Evolutionary conservation across 37 sponge, comb jelly and placozoan species (phyloP).

Genomic region (Ephydatia muelleri): DNA sequence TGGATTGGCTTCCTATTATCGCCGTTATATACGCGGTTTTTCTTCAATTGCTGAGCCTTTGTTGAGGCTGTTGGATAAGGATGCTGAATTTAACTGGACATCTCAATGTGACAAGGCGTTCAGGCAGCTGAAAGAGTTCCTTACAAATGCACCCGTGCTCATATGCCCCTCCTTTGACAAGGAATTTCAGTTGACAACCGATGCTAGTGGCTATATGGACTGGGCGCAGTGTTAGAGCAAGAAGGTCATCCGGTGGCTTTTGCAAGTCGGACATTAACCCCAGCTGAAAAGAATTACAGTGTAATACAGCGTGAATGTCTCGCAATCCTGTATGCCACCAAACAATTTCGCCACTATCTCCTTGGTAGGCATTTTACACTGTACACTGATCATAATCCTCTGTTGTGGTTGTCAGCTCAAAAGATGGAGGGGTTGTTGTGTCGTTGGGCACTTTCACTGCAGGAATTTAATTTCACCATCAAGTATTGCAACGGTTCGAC

Average conservation of each 20-base stretch:
- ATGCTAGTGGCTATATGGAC: too few relatives aligned
- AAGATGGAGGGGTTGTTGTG: constrained; percentile 67
- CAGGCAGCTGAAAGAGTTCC: too few relatives aligned
- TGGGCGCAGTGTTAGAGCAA: constrained; percentile 5
- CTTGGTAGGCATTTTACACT: constrained; percentile 41
- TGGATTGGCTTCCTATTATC: too few relatives aligned
- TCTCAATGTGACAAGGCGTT: too few relatives aligned
- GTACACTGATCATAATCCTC: constrained; percentile 48
- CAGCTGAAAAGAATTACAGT: constrained; percentile 34
- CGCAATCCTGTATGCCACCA: constrained; percentile 43
- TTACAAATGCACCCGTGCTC: too few relatives aligned
- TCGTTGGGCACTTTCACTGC: constrained; percentile 46
- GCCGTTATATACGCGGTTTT: neutral
- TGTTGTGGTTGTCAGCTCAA: constrained; percentile 56
- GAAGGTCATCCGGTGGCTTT: constrained; percentile 20
- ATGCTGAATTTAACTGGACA: too few relatives aligned
- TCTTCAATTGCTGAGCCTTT: neutral
- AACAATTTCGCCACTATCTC: constrained; percentile 64
- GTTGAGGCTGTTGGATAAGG: too few relatives aligned
- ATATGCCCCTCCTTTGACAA: too few relatives aligned
- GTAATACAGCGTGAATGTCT: constrained; percentile 46
- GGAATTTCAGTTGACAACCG: too few relatives aligned
- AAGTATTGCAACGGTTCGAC: constrained; percentile 25
- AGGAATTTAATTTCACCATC: constrained; percentile 51
- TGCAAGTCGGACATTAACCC: constrained; percentile 23